These are phyloP conservation scores for Sibirionetta formosa DNA, from an alignment of 2,797 vertebrate species.

Conservation along the genomic window DNA sequence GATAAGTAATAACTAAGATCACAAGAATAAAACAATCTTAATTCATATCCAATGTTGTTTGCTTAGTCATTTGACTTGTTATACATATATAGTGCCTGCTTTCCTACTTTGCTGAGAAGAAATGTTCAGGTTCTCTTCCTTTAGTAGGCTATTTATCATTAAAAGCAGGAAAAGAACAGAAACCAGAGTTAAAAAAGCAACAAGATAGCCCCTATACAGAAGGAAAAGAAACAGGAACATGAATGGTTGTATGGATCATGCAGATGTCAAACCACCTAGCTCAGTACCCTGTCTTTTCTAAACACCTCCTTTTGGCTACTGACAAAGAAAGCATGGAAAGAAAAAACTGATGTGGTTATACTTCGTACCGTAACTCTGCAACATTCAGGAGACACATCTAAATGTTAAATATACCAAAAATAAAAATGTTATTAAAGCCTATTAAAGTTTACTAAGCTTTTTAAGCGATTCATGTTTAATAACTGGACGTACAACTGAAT, in stretches of 20 bases:
- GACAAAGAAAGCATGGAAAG: neutral
- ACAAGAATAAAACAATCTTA: neutral
- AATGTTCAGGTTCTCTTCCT: neutral
- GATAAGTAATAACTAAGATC: neutral
- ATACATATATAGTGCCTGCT: accelerated
- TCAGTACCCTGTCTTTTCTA: neutral
- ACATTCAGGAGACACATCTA: neutral
- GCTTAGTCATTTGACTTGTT: neutral
- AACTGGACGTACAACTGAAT: neutral
- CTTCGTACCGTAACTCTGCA: neutral
- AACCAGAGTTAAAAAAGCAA: neutral
- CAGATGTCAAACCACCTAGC: neutral
- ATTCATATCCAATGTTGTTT: accelerated
- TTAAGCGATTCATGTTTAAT: neutral
- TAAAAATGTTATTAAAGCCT: neutral
- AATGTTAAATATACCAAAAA: neutral
- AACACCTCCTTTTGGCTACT: neutral
- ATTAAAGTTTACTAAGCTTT: neutral
- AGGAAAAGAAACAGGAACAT: neutral
- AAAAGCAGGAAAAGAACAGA: neutral
- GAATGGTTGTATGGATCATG: neutral
- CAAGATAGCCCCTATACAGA: accelerated
- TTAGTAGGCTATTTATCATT: neutral
- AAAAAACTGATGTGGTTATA: neutral
- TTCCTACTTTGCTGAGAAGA: neutral